Conservation (phyloP, 2,888 invertebrate genomes). For the Orthosia incerta region DNA sequence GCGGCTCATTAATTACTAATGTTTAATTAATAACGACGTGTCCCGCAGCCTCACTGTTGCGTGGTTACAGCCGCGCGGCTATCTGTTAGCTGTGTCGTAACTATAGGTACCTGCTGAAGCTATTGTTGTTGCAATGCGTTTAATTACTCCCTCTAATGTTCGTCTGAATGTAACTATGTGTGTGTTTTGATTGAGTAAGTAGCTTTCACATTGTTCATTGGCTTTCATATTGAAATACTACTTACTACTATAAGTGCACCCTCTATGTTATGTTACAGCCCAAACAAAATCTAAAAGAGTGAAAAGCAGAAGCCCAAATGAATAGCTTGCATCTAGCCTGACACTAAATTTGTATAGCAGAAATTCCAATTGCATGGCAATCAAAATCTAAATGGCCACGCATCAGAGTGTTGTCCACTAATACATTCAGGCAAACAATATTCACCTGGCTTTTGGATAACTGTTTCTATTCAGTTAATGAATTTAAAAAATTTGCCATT, state of each 20-base stretch:
- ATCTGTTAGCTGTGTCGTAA: conserved; percentile 13
- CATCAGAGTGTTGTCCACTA: no score
- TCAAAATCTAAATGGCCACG: not conserved
- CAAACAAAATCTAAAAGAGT: no score
- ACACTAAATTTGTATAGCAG: not conserved
- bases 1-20: conserved; percentile 52
- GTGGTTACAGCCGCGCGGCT: conserved; percentile 20
- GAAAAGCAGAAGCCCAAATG: no score
- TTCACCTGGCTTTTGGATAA: not conserved
- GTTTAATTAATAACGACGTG: conserved; percentile 53
- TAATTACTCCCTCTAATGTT: conserved; percentile 19
- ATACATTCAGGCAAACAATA: not conserved
- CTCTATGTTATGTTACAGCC: no score
- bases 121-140: conserved; percentile 42
- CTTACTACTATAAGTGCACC: no score
- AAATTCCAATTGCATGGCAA: not conserved
- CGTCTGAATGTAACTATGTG: conserved; percentile 1
- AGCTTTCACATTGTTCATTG: no score
- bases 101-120: not conserved
- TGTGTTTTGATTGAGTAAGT: conserved; percentile 13
- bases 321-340: no score
- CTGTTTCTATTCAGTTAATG: no score
- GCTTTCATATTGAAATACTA: no score
- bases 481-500: no score
- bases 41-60: not conserved